phyloP scores from a whole-genome alignment of 2,113 vertebrate genomes.

The Catharus fuscescens region DNA sequence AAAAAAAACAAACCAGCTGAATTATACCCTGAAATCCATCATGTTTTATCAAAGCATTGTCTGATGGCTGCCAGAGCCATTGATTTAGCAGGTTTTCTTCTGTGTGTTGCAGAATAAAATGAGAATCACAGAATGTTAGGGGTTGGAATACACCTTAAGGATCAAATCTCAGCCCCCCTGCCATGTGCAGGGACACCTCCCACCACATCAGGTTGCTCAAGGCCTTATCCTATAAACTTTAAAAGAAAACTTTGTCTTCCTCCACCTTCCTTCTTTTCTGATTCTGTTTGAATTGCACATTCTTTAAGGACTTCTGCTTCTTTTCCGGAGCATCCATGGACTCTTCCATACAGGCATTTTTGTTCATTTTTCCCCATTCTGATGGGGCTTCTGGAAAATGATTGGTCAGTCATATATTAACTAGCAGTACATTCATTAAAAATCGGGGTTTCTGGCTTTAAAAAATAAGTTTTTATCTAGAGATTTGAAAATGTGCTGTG shows the following conservation, averaged over 20 bases:
- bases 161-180: too few relatives aligned
- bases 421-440: background rate
- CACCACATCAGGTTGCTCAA: background rate
- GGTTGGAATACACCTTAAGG: background rate
- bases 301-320: background rate
- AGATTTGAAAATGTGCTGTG: background rate
- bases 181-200: background rate
- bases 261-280: background rate
- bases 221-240: background rate
- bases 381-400: background rate
- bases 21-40: background rate
- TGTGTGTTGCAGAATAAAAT: background rate
- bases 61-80: background rate
- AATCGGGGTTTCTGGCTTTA: background rate
- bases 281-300: background rate
- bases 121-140: background rate
- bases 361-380: background rate
- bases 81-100: background rate
- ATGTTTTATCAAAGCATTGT: background rate
- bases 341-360: background rate
- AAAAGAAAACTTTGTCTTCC: background rate
- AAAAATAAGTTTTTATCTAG: background rate
- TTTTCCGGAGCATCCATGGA: background rate
- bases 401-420: background rate
- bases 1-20: background rate